A percentile compares a stretch with the other conserved stretches of the same genome.
phyloP scores from a whole-genome alignment of 2,113 vertebrate species.

The Caloenas nicobarica region DNA sequence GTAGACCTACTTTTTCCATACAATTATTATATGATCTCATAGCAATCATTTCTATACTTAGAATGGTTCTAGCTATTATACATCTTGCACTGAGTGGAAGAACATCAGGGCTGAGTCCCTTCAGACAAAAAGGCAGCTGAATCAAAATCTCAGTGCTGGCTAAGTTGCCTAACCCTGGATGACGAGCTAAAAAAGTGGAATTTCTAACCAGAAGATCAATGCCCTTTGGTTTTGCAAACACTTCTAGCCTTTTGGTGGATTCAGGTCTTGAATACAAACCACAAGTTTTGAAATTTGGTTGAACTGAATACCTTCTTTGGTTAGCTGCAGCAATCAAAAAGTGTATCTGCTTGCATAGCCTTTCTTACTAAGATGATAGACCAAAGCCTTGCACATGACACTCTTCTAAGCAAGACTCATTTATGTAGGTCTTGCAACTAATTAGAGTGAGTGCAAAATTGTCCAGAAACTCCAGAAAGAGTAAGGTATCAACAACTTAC shows the following conservation, averaged over 20 bases:
- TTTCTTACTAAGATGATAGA: neutral
- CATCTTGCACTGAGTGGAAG: neutral
- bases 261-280: neutral
- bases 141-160: neutral
- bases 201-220: neutral
- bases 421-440: neutral
- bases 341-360: neutral
- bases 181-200: neutral
- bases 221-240: neutral
- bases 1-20: neutral
- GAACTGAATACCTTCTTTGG: neutral
- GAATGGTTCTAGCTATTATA: neutral
- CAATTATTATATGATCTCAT: neutral
- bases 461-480: neutral
- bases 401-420: neutral
- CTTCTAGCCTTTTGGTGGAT: neutral
- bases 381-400: neutral
- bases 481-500: neutral
- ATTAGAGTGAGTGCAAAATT: neutral
- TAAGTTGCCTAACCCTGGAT: neutral
- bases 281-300: neutral
- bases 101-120: neutral
- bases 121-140: conserved; percentile 7
- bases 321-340: neutral
- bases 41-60: conserved; percentile 12